Percentiles rank a stretch among this genome's conserved stretches.
phyloP scores from a whole-genome alignment of 1,140 invertebrate species.

The Charaxes varanes region DNA sequence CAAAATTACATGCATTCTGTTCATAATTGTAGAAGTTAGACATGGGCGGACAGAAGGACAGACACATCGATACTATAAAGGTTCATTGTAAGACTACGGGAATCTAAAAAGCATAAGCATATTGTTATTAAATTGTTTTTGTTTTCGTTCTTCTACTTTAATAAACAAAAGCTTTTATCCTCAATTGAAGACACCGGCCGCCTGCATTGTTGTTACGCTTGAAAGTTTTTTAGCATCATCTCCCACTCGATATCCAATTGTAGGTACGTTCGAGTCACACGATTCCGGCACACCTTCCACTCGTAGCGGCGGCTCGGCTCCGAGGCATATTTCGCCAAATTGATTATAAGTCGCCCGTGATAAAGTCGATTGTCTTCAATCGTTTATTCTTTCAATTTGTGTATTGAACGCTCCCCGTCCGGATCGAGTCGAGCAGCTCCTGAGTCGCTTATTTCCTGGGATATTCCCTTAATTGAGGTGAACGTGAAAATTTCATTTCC shows the following conservation, averaged over 20 bases:
- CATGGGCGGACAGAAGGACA: too few relatives aligned
- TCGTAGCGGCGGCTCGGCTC: slow-evolving; percentile 25
- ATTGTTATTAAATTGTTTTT: too few relatives aligned
- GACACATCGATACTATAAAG: too few relatives aligned
- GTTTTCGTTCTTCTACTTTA: too few relatives aligned
- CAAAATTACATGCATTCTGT: too few relatives aligned
- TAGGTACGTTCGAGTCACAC: slow-evolving; percentile 35
- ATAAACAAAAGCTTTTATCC: too few relatives aligned
- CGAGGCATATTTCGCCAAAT: slow-evolving; percentile 44
- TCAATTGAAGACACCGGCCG: slow-evolving; percentile 49
- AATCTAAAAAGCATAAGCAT: too few relatives aligned
- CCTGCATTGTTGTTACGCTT: slow-evolving; percentile 36
- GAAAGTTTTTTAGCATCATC: slow-evolving; percentile 24
- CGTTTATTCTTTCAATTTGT: slow-evolving; percentile 48
- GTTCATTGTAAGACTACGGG: too few relatives aligned
- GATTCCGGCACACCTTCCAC: slow-evolving; percentile 25
- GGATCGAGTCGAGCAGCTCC: slow-evolving; percentile 10
- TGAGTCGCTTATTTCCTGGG: slow-evolving; percentile 10
- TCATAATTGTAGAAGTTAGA: too few relatives aligned
- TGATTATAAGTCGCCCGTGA: slow-evolving; percentile 40
- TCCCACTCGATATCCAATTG: slow-evolving; percentile 29
- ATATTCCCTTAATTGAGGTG: slow-evolving; percentile 6
- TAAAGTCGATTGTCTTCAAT: slow-evolving; percentile 38
- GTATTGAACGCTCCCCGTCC: slow-evolving; percentile 26
- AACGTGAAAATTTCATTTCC: too few relatives aligned